These are phyloP conservation scores for Laupala kohalensis DNA, from an alignment of 1,140 invertebrate species.

Conservation along the genomic window DNA sequence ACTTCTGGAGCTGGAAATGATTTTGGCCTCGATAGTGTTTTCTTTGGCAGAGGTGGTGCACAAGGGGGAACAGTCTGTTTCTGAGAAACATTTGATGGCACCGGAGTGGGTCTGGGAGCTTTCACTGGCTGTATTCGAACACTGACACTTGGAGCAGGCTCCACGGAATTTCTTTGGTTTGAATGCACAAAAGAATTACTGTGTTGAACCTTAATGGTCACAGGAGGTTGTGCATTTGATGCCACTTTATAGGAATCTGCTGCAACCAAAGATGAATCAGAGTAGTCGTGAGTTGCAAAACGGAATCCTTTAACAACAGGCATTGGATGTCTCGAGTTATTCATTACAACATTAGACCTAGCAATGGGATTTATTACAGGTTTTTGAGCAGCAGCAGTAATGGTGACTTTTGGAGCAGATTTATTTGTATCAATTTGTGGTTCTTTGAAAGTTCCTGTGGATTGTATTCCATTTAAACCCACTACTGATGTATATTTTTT, in stretches of 20 bases:
- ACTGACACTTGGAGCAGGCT: not conserved
- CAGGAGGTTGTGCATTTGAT: not conserved
- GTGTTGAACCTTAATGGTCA: not conserved
- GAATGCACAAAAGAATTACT: not conserved
- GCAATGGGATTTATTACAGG: not conserved
- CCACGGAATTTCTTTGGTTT: not conserved
- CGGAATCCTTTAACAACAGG: conserved; percentile 26
- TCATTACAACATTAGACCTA: not conserved
- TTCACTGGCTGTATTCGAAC: not conserved
- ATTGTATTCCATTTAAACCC: conserved; percentile 15
- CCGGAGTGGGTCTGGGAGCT: not conserved
- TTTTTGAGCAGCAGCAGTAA: not conserved
- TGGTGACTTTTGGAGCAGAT: not conserved
- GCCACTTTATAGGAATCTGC: not conserved
- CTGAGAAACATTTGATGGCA: not conserved
- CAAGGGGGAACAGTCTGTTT: conserved; percentile 14
- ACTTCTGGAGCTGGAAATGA: conserved; percentile 16
- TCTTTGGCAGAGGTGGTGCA: conserved; percentile 14
- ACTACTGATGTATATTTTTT: conserved; percentile 23
- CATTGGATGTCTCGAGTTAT: not conserved
- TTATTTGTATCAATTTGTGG: not conserved
- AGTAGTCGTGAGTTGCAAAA: not conserved
- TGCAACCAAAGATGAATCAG: not conserved
- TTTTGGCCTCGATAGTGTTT: conserved; percentile 5
- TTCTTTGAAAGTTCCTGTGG: not conserved